Conservation (phyloP, 2,113 vertebrate species). For the Chamaetylas fuelleborni region DNA sequence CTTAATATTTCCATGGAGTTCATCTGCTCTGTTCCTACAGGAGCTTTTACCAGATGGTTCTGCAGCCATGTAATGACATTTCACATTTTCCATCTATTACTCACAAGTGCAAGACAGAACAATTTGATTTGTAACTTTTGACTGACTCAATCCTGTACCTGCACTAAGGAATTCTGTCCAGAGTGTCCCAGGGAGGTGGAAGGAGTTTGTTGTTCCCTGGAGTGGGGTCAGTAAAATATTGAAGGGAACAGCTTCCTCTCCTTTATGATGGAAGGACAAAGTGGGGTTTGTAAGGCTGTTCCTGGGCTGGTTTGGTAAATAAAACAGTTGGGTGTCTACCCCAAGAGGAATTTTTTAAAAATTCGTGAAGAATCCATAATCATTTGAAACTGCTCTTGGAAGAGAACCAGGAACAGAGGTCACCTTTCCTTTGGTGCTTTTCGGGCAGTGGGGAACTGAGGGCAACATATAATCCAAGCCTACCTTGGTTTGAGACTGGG, state of each 20-base stretch:
- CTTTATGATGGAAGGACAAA: background rate
- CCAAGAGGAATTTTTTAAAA: background rate
- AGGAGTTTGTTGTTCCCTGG: background rate
- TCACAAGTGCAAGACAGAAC: constrained; percentile 41
- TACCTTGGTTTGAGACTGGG: background rate
- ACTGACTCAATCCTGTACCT: constrained; percentile 4
- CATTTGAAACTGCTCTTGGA: background rate
- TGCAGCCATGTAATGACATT: constrained; percentile 53
- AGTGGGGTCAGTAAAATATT: background rate
- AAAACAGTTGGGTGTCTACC: background rate
- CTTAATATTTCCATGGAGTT: constrained; percentile 58
- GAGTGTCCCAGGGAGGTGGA: background rate
- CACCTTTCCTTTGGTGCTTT: fast-evolving
- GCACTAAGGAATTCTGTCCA: background rate
- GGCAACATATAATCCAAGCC: background rate
- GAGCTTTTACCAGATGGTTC: constrained; percentile 67
- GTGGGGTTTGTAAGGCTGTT: background rate
- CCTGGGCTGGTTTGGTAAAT: background rate
- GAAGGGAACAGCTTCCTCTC: background rate
- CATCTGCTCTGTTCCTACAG: constrained; percentile 47
- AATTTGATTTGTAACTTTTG: background rate
- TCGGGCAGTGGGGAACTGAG: background rate
- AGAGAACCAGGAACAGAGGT: background rate
- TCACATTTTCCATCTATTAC: constrained; percentile 56
- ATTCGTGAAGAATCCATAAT: background rate